Conservation (phyloP, 2,888 invertebrate genomes). For the Ornithoptera alexandrae region DNA sequence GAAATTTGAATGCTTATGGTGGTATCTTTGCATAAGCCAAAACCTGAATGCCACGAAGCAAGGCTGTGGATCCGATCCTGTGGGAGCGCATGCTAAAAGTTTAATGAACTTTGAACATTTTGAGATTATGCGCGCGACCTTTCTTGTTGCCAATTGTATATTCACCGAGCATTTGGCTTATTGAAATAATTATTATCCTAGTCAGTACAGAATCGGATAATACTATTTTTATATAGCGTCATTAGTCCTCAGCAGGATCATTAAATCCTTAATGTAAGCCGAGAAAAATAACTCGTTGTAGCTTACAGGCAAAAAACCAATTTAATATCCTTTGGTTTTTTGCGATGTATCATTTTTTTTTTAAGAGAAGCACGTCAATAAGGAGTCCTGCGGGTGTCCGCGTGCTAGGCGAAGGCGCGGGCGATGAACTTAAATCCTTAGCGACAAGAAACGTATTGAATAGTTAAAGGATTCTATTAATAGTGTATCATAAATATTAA, state of each 20-base stretch:
- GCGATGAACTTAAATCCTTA: conserved; percentile 10
- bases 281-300: conserved; percentile 18
- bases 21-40: background rate
- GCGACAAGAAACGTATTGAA: background rate
- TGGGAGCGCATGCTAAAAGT: conserved; percentile 34
- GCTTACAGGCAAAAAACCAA: conserved; percentile 26
- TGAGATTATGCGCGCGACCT: conserved; percentile 44
- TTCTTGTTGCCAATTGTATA: conserved; percentile 18
- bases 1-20: no score
- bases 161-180: background rate
- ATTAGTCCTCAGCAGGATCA: conserved; percentile 2
- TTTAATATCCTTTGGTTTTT: conserved; percentile 24
- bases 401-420: conserved; percentile 1
- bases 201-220: background rate
- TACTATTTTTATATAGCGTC: background rate
- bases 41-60: conserved; percentile 1
- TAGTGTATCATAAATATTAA: background rate
- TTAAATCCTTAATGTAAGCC: conserved; percentile 19
- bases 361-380: background rate
- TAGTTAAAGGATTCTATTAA: background rate
- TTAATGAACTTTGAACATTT: conserved; percentile 40
- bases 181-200: background rate
- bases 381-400: conserved; percentile 15
- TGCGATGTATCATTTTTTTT: conserved; percentile 17
- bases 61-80: conserved; percentile 15